Percentiles rank a stretch among this genome's conserved stretches.
Evolutionary conservation across 2,113 vertebrate species (phyloP).

Genomic region (Leptodactylus fuscus): DNA sequence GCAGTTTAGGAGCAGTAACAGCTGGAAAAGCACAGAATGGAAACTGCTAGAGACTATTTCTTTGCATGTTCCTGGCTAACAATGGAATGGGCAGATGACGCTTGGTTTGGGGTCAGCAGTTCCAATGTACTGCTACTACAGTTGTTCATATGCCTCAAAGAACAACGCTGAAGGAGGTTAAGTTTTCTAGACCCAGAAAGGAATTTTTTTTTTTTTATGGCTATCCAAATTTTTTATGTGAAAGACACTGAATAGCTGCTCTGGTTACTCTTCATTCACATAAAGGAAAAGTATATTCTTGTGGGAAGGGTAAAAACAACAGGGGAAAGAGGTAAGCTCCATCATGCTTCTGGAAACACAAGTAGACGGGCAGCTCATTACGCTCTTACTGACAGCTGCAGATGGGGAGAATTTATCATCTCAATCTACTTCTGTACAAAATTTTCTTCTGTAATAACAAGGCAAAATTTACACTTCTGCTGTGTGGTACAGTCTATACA

Average conservation of each 20-base stretch:
- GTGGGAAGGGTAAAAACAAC: not conserved
- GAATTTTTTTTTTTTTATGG: not conserved
- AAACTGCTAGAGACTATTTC: no score
- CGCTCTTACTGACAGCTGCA: slow-evolving; percentile 42
- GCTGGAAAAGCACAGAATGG: no score
- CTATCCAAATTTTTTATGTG: not conserved
- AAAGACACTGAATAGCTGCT: not conserved
- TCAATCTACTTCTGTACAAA: slow-evolving; percentile 45
- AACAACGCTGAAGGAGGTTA: no score
- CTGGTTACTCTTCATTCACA: not conserved
- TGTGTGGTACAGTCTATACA: not conserved
- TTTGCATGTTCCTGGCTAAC: no score
- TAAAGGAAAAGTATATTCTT: not conserved
- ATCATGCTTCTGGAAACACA: slow-evolving; percentile 7
- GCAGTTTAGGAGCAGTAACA: no score
- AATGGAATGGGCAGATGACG: no score
- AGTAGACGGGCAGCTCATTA: slow-evolving; percentile 45
- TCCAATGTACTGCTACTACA: not conserved
- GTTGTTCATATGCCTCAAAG: no score
- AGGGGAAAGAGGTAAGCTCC: not conserved
- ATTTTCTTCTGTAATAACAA: slow-evolving; percentile 20
- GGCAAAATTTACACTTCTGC: slow-evolving; percentile 15
- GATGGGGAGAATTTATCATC: slow-evolving; percentile 47
- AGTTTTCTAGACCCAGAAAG: no score
- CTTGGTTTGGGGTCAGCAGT: no score